Base-by-base conservation (phyloP, 2,888 invertebrate species). In the Eretmocerus hayati region DNA sequence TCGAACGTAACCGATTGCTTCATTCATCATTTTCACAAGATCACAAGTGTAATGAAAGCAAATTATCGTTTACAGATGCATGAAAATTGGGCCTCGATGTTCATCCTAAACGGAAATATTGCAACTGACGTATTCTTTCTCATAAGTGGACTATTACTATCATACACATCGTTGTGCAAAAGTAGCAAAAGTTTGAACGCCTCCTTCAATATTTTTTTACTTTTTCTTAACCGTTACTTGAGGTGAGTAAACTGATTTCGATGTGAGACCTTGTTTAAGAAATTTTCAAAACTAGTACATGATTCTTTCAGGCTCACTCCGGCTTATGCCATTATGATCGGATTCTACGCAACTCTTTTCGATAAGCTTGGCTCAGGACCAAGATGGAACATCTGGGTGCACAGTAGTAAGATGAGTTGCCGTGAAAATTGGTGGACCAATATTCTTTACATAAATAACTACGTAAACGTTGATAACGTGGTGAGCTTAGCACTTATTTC, bases 301-400 rank as follows among this genome's bases (percentile, higher is more conserved):
- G 15, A 33, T 33, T 5, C 22, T 49, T 32, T 39, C 63, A 84
- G 85, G 58, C 74, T 88, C 50, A 87, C 87, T 2, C 87, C 88
- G 26, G 81, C 85, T 0, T 88, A 88, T 58, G 66, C 81, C 20
- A 78, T 85, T 2, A 77, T 87, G 16, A 78, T 89, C 60, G 77
- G 82, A 18, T 81, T 87, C 58, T 85, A 86, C 63, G 81, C 83
- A 61, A 86, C 87, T 0, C 78, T 85, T 72, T 75, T 86, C 33
- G 76, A 79, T 8, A 80, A 82, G 62, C 65, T 85, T 11, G 85
- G 83, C 1, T 79, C 79, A 52, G 89, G 89, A 0, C 88, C 87
- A 0, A 69, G 85, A 19, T 89, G 89, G 89, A 74, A 80, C 30
- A 69, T 75, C 8, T 75, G 75, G 60, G 73, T 84, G 38, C 67